Evolutionary conservation across 2,888 invertebrate species (phyloP).

Genomic region (Scaptomyza caliginosa): DNA sequence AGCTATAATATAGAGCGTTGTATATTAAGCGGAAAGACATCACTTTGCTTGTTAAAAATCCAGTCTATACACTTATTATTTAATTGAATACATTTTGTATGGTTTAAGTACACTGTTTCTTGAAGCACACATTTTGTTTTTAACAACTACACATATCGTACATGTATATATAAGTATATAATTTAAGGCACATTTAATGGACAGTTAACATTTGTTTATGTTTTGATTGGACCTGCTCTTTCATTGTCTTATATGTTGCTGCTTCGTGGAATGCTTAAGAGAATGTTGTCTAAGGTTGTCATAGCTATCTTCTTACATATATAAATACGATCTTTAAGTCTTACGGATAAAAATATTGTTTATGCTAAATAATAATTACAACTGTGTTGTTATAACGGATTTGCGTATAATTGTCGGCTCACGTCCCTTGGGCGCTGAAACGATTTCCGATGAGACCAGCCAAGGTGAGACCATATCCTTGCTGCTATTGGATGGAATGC

Average conservation of each 20-base stretch:
- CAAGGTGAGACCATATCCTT: slow-evolving; percentile 91
- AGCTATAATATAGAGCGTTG: slow-evolving; percentile 66
- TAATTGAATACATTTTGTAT: slow-evolving; percentile 54
- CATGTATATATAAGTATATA: slow-evolving; percentile 51
- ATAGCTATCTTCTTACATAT: slow-evolving; percentile 57
- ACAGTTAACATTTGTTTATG: slow-evolving; percentile 60
- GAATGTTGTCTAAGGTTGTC: slow-evolving; percentile 66
- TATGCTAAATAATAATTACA: slow-evolving; percentile 84
- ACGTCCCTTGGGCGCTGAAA: slow-evolving; percentile 87
- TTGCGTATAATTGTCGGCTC: slow-evolving; percentile 91
- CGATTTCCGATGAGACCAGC: slow-evolving; percentile 91
- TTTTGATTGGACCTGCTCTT: slow-evolving; percentile 75
- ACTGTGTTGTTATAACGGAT: slow-evolving; percentile 94
- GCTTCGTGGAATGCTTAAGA: slow-evolving; percentile 66
- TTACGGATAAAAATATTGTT: slow-evolving; percentile 49
- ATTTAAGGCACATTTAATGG: slow-evolving; percentile 76
- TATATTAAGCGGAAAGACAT: slow-evolving; percentile 74
- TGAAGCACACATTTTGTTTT: slow-evolving; percentile 45
- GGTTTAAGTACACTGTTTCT: slow-evolving; percentile 58
- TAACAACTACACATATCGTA: slow-evolving; percentile 26
- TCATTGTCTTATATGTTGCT: slow-evolving; percentile 60
- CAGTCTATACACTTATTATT: slow-evolving; percentile 73
- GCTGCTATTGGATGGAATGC: slow-evolving; percentile 83
- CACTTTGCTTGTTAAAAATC: slow-evolving; percentile 68
- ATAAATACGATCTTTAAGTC: slow-evolving; percentile 73